Conservation (phyloP, 2,888 invertebrate genomes). For the Drosophila atripex region DNA sequence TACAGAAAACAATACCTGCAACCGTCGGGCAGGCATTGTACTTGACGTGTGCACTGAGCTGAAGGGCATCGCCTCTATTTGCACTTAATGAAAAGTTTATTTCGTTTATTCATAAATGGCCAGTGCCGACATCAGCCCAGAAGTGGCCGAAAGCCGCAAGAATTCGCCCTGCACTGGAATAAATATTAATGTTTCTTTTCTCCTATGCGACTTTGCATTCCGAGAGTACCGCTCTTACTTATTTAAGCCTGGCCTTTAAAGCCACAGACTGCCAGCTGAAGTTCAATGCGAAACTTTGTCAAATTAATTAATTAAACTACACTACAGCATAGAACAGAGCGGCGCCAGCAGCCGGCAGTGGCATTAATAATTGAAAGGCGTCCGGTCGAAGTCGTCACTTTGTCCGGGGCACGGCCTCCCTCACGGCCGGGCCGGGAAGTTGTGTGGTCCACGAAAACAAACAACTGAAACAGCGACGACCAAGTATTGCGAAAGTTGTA, state of each 20-base stretch:
- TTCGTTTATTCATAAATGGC: conserved; percentile 41
- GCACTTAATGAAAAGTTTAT: conserved; percentile 61
- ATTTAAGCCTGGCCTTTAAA: conserved; percentile 46
- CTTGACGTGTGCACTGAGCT: conserved; percentile 30
- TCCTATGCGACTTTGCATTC: conserved; percentile 39
- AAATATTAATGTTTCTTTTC: conserved; percentile 50
- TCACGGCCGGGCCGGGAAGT: conserved; percentile 46
- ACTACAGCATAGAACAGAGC: conserved; percentile 30
- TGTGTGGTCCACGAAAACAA: conserved; percentile 57
- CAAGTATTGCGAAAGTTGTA: conserved; percentile 66
- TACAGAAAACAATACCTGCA: neutral
- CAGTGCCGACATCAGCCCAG: conserved; percentile 5
- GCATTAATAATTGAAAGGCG: conserved; percentile 75
- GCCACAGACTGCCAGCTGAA: conserved; percentile 43
- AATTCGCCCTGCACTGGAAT: conserved; percentile 32
- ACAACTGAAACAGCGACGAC: conserved; percentile 56
- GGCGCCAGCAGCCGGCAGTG: conserved; percentile 33
- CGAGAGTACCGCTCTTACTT: conserved; percentile 14
- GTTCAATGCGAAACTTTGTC: conserved; percentile 74
- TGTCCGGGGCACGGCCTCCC: conserved; percentile 38
- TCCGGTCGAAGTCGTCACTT: conserved; percentile 62
- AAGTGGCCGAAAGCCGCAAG: conserved; percentile 23
- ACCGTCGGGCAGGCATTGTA: conserved; percentile 10
- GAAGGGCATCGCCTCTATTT: conserved; percentile 27
- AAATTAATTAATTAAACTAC: conserved; percentile 78